These are phyloP conservation scores for Indicator indicator DNA, from an alignment of 2,113 vertebrate genomes.

Conservation along the genomic window DNA sequence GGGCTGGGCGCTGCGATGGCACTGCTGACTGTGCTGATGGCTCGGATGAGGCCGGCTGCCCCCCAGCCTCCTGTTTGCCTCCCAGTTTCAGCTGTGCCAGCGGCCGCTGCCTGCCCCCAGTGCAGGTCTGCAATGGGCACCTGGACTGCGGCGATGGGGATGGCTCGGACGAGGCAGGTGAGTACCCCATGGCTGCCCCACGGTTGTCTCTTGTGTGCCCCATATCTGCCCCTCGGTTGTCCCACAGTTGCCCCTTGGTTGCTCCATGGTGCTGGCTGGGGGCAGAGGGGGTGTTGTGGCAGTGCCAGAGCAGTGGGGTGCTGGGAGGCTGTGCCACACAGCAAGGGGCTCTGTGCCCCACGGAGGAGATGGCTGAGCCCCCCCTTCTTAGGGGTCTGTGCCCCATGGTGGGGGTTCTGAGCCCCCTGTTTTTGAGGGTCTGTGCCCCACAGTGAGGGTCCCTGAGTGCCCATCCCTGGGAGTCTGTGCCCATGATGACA, in stretches of 20 bases:
- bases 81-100: slow-evolving; percentile 82
- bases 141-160: slow-evolving; percentile 80
- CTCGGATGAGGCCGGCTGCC: slow-evolving; percentile 85
- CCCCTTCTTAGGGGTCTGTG: no score
- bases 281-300: background rate
- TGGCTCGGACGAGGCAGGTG: slow-evolving; percentile 77
- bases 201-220: background rate
- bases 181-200: background rate
- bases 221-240: background rate
- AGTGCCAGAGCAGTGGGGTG: background rate
- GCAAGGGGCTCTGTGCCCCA: background rate
- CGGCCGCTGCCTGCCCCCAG: slow-evolving; percentile 76
- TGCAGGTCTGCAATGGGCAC: slow-evolving; percentile 84
- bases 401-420: background rate
- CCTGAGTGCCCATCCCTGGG: background rate
- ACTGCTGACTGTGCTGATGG: slow-evolving; percentile 82
- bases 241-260: background rate
- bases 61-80: slow-evolving; percentile 66
- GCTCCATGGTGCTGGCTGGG: background rate
- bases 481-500: background rate
- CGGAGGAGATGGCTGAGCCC: background rate
- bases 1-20: slow-evolving; percentile 82
- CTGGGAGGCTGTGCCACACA: background rate
- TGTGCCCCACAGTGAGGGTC: no score
- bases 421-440: no score